A percentile compares a stretch with the other conserved stretches of the same genome.
phyloP scores from a whole-genome alignment of 2,797 vertebrate species.

The Salarias fasciatus region DNA sequence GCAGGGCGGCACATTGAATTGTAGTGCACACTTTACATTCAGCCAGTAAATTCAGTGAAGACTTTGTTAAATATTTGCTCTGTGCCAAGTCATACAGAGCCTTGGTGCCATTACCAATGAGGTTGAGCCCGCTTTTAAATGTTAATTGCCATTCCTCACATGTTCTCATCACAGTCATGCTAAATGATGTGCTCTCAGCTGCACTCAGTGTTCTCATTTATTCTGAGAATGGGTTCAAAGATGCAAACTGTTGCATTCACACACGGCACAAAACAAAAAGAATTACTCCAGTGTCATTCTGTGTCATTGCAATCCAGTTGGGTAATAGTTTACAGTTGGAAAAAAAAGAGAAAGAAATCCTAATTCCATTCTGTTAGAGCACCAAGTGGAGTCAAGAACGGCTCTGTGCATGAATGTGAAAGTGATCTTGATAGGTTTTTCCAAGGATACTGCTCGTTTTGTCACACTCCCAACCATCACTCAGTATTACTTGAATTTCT shows the following conservation, averaged over 20 bases:
- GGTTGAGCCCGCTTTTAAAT: conserved; percentile 74
- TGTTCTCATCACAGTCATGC: conserved; percentile 72
- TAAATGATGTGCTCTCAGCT: conserved; percentile 70
- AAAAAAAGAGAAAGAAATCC: conserved; percentile 17
- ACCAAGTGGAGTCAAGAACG: conserved; percentile 36
- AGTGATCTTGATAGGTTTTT: conserved; percentile 38
- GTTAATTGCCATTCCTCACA: conserved; percentile 76
- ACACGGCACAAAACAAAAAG: conserved; percentile 35
- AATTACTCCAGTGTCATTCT: conserved; percentile 30
- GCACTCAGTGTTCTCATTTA: conserved; percentile 55
- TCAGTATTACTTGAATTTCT: conserved; percentile 19
- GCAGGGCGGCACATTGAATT: conserved; percentile 20
- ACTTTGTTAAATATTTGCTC: conserved; percentile 77
- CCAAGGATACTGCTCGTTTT: conserved; percentile 8
- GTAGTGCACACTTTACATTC: conserved; percentile 35
- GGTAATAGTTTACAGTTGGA: conserved; percentile 26
- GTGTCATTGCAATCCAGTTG: conserved; percentile 6
- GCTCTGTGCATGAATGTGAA: conserved; percentile 34
- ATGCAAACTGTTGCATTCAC: conserved; percentile 49
- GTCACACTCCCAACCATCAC: conserved; percentile 16
- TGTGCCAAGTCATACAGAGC: conserved; percentile 62
- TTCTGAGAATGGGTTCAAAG: conserved; percentile 60
- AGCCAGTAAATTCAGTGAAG: conserved; percentile 54
- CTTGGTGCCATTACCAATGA: conserved; percentile 67
- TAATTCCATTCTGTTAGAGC: conserved; percentile 37